A percentile compares a stretch with the other conserved stretches of the same genome.
These are phyloP conservation scores for Anthophora plumipes DNA, from an alignment of 2,888 invertebrate genomes.

Conservation along the genomic window DNA sequence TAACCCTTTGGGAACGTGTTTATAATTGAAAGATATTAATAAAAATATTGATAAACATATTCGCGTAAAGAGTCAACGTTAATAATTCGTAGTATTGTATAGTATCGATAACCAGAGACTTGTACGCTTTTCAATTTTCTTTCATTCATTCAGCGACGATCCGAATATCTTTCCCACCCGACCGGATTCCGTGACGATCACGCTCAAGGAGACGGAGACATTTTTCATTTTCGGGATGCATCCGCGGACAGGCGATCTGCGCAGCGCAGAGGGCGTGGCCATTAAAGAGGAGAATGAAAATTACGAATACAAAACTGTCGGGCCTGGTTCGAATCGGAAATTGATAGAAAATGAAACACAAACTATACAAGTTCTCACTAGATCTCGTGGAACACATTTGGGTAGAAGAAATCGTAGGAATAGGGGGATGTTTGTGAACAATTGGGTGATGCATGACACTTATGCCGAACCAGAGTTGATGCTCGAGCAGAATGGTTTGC, in stretches of 20 bases:
- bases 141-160: constrained; percentile 36
- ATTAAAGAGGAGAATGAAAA: constrained; percentile 88
- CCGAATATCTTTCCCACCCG: constrained; percentile 49
- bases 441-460: constrained; percentile 92
- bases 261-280: constrained; percentile 86
- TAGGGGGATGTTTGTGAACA: constrained; percentile 88
- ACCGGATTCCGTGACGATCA: constrained; percentile 87
- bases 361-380: constrained; percentile 87
- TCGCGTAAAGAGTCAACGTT: not conserved
- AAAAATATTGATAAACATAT: not conserved
- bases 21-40: not conserved
- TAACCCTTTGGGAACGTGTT: constrained; percentile 1
- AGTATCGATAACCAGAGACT: not conserved
- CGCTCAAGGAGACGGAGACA: constrained; percentile 89
- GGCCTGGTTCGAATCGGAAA: constrained; percentile 89
- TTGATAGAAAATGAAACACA: constrained; percentile 89
- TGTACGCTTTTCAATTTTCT: not conserved
- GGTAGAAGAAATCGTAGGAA: constrained; percentile 86
- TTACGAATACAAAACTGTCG: constrained; percentile 89
- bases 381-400: constrained; percentile 88
- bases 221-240: constrained; percentile 88
- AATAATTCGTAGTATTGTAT: not conserved
- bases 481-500: constrained; percentile 79
- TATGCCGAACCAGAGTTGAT: constrained; percentile 49
- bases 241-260: constrained; percentile 87